Evolutionary conservation across 2,113 vertebrate species (phyloP).

Genomic region (Phoenicopterus ruber): DNA sequence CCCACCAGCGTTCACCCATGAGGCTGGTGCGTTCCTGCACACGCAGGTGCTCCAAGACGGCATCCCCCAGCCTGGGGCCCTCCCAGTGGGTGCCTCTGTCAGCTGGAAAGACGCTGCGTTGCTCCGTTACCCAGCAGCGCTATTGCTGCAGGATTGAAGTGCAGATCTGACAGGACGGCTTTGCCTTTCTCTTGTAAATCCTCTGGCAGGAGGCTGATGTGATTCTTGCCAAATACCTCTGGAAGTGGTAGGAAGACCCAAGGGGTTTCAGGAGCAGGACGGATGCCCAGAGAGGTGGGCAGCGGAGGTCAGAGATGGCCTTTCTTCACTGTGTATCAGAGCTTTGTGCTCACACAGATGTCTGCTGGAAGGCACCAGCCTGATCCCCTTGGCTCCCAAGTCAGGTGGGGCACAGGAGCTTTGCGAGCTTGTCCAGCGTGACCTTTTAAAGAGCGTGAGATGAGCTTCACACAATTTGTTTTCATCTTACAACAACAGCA

Average conservation of each 20-base stretch:
- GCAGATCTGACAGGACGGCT: neutral
- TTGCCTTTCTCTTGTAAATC: neutral
- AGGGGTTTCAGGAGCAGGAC: neutral
- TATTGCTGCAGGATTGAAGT: neutral
- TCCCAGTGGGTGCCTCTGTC: neutral
- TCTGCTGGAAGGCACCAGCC: neutral
- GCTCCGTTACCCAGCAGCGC: neutral
- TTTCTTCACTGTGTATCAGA: neutral
- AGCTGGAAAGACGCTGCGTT: fast-evolving
- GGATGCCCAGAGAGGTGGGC: neutral
- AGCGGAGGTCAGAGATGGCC: neutral
- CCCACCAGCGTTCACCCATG: fast-evolving
- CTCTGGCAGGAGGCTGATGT: neutral
- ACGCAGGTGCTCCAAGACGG: neutral
- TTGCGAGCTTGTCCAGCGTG: fast-evolving
- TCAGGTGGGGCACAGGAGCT: neutral
- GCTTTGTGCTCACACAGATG: neutral
- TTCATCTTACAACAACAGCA: fast-evolving
- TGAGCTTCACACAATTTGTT: neutral
- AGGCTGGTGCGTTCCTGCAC: neutral
- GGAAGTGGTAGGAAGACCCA: neutral
- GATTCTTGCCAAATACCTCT: neutral
- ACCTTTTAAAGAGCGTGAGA: neutral
- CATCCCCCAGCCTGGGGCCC: neutral
- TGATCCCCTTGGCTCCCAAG: neutral